Percentiles rank a stretch among this genome's conserved stretches.
These are phyloP conservation scores for Drosophila prolongata DNA, from an alignment of 2,888 invertebrate species.

Conservation along the genomic window DNA sequence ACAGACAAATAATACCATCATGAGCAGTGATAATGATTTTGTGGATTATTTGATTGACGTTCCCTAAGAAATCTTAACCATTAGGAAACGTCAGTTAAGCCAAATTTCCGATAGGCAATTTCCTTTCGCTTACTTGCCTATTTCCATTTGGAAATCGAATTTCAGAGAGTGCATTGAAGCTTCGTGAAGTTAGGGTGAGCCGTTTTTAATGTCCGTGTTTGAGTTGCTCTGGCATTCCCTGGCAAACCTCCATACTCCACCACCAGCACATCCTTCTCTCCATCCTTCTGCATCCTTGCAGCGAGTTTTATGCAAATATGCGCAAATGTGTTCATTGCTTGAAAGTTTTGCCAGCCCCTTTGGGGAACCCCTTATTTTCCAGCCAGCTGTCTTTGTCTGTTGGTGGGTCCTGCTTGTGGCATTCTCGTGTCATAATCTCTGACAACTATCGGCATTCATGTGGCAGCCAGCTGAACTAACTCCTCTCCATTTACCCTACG, in stretches of 20 bases:
- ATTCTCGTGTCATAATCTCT: conserved; percentile 76
- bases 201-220: conserved; percentile 49
- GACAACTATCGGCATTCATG: conserved; percentile 77
- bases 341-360: conserved; percentile 56
- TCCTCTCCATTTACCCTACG: background rate
- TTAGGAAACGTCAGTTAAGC: conserved; percentile 8
- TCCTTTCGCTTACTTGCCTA: conserved; percentile 12
- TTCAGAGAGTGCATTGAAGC: conserved; percentile 23
- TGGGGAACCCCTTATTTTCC: background rate
- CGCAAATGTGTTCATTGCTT: conserved; percentile 76
- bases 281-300: conserved; percentile 23
- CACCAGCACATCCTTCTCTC: background rate
- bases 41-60: rapidly evolving
- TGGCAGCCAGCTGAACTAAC: conserved; percentile 45
- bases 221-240: conserved; percentile 44
- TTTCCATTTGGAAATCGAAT: conserved; percentile 30
- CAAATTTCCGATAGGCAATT: conserved; percentile 27
- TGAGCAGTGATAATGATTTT: background rate
- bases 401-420: conserved; percentile 37
- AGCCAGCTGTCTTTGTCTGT: conserved; percentile 1
- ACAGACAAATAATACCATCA: too few relatives aligned
- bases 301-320: conserved; percentile 76
- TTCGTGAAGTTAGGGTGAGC: conserved; percentile 20
- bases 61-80: background rate
- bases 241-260: conserved; percentile 14